Evolutionary conservation across 2,888 invertebrate genomes (phyloP).

Genomic region (Chelonus formosanus): DNA sequence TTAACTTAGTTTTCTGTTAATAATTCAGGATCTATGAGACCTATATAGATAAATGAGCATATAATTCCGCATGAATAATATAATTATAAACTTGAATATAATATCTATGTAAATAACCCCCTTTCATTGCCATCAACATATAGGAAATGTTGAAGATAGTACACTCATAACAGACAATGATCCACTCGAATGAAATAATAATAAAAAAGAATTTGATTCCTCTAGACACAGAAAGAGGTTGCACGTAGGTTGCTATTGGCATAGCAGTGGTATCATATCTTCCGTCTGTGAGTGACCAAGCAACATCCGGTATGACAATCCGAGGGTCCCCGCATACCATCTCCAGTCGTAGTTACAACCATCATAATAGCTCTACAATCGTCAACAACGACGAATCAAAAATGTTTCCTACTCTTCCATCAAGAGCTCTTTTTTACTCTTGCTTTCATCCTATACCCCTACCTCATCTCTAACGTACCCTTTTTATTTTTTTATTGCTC

Average conservation of each 20-base stretch:
- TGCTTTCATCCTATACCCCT: background rate
- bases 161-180: constrained; percentile 21
- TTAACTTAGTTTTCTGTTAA: too few species aligned
- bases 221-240: background rate
- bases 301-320: background rate
- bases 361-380: background rate
- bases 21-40: too few species aligned
- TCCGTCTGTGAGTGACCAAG: constrained; percentile 13
- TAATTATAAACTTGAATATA: too few species aligned
- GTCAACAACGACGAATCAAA: background rate
- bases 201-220: constrained; percentile 16
- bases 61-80: too few species aligned
- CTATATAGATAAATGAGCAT: too few species aligned
- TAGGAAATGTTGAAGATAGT: constrained; percentile 20
- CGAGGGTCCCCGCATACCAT: background rate
- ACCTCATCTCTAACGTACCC: background rate
- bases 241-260: background rate
- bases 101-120: too few species aligned
- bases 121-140: background rate
- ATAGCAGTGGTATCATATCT: constrained; percentile 1
- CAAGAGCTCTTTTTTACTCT: constrained; percentile 28
- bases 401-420: constrained; percentile 9
- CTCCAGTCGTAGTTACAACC: constrained; percentile 5
- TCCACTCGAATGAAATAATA: constrained; percentile 19
- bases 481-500: constrained; percentile 4